Conservation (phyloP, 2,113 vertebrate genomes). For the Dolichallabes microphthalmus region DNA sequence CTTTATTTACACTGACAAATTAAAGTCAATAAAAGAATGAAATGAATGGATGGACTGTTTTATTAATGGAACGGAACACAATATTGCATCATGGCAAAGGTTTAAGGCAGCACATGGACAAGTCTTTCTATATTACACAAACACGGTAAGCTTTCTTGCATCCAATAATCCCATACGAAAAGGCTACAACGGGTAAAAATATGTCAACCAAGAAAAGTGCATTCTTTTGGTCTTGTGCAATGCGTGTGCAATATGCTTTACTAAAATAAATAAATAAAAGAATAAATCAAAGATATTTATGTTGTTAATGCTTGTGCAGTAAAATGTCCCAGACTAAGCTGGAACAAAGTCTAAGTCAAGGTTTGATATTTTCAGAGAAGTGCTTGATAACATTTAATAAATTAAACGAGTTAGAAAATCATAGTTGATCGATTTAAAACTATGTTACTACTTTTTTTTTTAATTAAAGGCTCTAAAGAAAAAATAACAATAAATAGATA, state of each 20-base stretch:
- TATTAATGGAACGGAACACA: slow-evolving; percentile 9
- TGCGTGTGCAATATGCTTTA: background rate
- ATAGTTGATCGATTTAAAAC: slow-evolving; percentile 4
- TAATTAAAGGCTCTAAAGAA: background rate
- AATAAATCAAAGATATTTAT: background rate
- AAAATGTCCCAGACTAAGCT: background rate
- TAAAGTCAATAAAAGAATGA: slow-evolving; percentile 16
- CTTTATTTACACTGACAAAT: slow-evolving; percentile 9
- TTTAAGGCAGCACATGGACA: slow-evolving; percentile 6
- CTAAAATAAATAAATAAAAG: slow-evolving; percentile 7
- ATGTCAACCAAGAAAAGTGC: background rate
- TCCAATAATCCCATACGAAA: background rate
- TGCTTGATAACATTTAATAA: background rate
- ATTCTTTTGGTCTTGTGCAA: background rate
- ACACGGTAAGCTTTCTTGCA: background rate
- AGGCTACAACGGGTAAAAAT: too few relatives aligned
- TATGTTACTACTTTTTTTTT: background rate
- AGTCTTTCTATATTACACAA: background rate
- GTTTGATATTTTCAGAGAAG: background rate
- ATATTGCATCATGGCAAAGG: background rate
- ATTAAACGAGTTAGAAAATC: background rate
- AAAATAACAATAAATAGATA: slow-evolving; percentile 19
- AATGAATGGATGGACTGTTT: slow-evolving; percentile 24
- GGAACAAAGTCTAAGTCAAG: slow-evolving; percentile 12
- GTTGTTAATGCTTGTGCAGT: slow-evolving; percentile 15